A percentile compares a stretch with the other conserved stretches of the same genome.
Conservation (phyloP, 1,140 invertebrate species). For the Drosophila cardini region DNA sequence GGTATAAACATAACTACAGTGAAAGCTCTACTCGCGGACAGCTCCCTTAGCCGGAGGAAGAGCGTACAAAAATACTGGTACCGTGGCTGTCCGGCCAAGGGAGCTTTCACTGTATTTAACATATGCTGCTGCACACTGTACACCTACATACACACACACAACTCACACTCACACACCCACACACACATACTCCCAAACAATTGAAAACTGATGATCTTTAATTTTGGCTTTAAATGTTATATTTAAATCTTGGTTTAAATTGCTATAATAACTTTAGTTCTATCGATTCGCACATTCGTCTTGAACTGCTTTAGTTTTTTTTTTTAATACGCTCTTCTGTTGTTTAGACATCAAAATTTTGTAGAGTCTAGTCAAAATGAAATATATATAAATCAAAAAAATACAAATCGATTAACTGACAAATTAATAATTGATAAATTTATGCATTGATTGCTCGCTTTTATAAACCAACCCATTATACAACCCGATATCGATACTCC, state of each 20-base stretch:
- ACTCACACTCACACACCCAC: constrained; percentile 4
- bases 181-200: constrained; percentile 14
- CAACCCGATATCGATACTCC: constrained; percentile 46
- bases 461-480: constrained; percentile 52
- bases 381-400: constrained; percentile 26
- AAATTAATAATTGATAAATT: constrained; percentile 78
- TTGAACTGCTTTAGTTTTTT: constrained; percentile 59
- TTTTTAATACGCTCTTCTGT: constrained; percentile 37
- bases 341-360: constrained; percentile 56
- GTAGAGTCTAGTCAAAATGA: constrained; percentile 44
- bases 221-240: constrained; percentile 50
- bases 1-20: constrained; percentile 1
- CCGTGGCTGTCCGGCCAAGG: too few species aligned
- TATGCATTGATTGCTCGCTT: constrained; percentile 68
- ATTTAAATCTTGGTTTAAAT: constrained; percentile 42
- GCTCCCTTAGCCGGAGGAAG: too few species aligned
- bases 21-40: too few species aligned
- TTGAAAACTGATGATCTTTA: constrained; percentile 19
- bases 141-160: not conserved
- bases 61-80: too few species aligned
- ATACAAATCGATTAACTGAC: constrained; percentile 37
- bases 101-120: too few species aligned
- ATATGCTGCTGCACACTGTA: not conserved
- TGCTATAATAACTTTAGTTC: constrained; percentile 44
- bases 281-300: constrained; percentile 37